Percentiles rank a stretch among this genome's conserved stretches.
These are phyloP conservation scores for Caenorhabditis sinica DNA, from an alignment of 2,888 invertebrate species.

Conservation along the genomic window DNA sequence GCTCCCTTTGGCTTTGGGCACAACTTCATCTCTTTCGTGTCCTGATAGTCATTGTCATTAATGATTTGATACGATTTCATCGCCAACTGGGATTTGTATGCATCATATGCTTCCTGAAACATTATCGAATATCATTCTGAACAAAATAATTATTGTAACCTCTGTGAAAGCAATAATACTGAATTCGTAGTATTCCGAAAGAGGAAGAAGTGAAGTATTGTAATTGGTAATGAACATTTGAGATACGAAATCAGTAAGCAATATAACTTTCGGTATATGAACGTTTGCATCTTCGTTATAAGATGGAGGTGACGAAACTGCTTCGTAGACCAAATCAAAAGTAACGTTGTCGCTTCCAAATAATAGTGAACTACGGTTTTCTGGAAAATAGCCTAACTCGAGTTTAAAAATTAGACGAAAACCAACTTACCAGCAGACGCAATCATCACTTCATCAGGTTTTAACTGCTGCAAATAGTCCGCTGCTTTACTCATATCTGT, in stretches of 20 bases:
- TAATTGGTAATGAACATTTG: slow-evolving; percentile 63
- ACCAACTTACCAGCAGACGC: slow-evolving; percentile 8
- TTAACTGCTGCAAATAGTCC: slow-evolving; percentile 60
- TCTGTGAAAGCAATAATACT: slow-evolving; percentile 65
- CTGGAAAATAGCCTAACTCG: no score
- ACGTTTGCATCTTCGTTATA: slow-evolving; percentile 50
- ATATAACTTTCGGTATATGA: slow-evolving; percentile 60
- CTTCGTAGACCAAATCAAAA: slow-evolving; percentile 55
- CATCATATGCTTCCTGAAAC: slow-evolving; percentile 60
- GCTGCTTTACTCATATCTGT: slow-evolving; percentile 62
- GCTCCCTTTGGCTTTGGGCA: slow-evolving; percentile 36
- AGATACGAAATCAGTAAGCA: slow-evolving; percentile 75
- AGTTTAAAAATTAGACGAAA: no score
- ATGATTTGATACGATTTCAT: slow-evolving; percentile 59
- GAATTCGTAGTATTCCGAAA: slow-evolving; percentile 61
- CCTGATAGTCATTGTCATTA: slow-evolving; percentile 39
- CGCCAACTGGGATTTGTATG: slow-evolving; percentile 61
- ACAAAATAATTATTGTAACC: background rate
- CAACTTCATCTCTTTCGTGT: slow-evolving; percentile 46
- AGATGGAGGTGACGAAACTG: slow-evolving; percentile 34
- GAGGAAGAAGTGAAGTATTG: slow-evolving; percentile 50
- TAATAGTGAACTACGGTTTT: slow-evolving; percentile 22
- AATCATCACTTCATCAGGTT: slow-evolving; percentile 68
- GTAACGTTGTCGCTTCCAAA: slow-evolving; percentile 63
- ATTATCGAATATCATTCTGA: background rate